Evolutionary conservation across 2,797 vertebrate species (phyloP), one percentile per base, ranked within the genome.

Genomic region (Lepilemur septentrionalis): DNA sequence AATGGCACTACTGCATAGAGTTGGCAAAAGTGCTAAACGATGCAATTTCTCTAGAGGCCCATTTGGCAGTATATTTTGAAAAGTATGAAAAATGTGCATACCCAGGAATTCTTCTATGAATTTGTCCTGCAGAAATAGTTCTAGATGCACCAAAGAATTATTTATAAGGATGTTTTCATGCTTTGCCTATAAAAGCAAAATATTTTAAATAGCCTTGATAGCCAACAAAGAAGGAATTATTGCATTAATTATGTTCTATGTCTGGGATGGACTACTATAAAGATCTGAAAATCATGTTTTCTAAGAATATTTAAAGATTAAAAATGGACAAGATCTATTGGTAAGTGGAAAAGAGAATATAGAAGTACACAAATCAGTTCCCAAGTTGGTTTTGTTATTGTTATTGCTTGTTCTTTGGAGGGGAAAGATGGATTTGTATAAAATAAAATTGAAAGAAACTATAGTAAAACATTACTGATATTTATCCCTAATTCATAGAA

Each of bases 81-180:
- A 65, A 93, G 73, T 4, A 89, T 91, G 50, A 94, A 94, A 95
- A 70, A 93, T 38, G 52, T 35, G 59, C 46, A 46, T 22, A 38
- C 43, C 73, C 91, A 95, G 89, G 89, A 96, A 93, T 82, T 93
- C 41, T 89, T 95, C 82, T 80, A 97, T 89, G 93, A 97, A 91
- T 93, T 2, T 48, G 32, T 70, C 86, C 52, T 69, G 38, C 52
- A 83, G 86, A 96, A 94, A 89, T 61, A 65, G 48, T 38, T 20
- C 59, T 59, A 83, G n/a, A 80, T 46, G 15, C 30, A 35, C 52
- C 83, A 25, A 67, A 75, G 73, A 91, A 94, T 89, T 81, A 75
- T 73, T 67, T 83, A 83, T 85, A 32, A 89, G 72, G 32, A 32
- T 55, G 65, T 17, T 50, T 78, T 83, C 75, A 32, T 73, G 69